Conservation (phyloP, 2,888 invertebrate genomes). For the Tuta absoluta region DNA sequence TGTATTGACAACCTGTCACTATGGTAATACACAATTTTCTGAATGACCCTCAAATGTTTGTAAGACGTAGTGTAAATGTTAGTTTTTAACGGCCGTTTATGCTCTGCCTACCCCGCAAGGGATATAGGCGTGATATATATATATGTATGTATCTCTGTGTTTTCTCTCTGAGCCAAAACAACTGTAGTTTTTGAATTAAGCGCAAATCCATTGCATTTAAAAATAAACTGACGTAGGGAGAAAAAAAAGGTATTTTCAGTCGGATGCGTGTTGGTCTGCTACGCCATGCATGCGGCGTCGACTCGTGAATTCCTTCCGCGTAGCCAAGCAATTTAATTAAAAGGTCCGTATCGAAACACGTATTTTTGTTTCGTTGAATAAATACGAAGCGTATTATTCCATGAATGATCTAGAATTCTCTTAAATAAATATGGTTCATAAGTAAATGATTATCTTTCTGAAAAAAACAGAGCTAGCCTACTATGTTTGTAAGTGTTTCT, state of each 20-base stretch:
- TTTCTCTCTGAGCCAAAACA: no score
- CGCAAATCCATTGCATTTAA: neutral
- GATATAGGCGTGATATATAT: no score
- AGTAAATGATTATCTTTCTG: no score
- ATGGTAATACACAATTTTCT: no score
- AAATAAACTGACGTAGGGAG: neutral
- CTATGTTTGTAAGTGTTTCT: neutral
- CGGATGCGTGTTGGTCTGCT: neutral
- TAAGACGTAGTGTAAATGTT: no score
- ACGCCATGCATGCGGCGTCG: conserved; percentile 32
- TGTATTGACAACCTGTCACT: no score
- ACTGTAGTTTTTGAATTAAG: no score
- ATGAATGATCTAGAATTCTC: neutral
- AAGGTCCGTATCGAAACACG: conserved; percentile 5
- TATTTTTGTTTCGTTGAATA: conserved; percentile 9
- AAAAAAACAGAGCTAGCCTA: neutral
- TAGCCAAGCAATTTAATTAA: conserved; percentile 29
- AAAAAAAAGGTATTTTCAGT: neutral
- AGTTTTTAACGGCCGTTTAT: no score
- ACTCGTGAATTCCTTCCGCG: conserved; percentile 27
- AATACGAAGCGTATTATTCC: neutral
- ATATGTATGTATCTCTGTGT: no score
- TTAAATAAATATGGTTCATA: neutral
- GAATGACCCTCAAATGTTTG: no score
- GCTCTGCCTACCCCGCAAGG: no score